phyloP scores from a whole-genome alignment of 2,797 vertebrate species.

The Spatula versicolor region DNA sequence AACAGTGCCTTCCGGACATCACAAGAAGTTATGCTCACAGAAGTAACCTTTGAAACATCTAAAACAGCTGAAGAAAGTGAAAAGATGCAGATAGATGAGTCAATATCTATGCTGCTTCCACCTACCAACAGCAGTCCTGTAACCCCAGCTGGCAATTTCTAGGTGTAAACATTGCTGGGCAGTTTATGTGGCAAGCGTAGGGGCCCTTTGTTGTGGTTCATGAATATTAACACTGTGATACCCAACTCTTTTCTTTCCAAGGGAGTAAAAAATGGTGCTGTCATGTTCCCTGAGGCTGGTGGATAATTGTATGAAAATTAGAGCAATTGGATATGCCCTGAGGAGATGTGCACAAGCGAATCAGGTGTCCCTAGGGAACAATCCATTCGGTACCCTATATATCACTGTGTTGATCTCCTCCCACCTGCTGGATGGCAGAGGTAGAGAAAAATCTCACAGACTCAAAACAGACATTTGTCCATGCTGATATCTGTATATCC shows the following conservation, averaged over 20 bases:
- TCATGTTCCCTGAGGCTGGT: neutral
- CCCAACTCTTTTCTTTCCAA: neutral
- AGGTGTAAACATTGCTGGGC: neutral
- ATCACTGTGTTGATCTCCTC: neutral
- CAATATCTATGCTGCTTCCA: neutral
- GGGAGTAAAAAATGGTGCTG: neutral
- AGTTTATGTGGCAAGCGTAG: neutral
- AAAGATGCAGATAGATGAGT: neutral
- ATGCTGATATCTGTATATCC: neutral
- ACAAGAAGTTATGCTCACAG: neutral
- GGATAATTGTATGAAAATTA: neutral
- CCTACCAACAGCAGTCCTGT: neutral
- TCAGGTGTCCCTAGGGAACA: neutral
- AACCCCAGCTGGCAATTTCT: neutral
- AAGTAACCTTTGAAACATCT: neutral
- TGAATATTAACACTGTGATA: neutral
- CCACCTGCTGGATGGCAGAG: constrained; percentile 26
- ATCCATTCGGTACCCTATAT: neutral
- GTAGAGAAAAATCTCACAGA: neutral
- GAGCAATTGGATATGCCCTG: neutral
- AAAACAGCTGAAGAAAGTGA: neutral
- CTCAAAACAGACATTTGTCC: neutral
- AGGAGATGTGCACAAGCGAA: neutral
- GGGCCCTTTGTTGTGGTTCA: neutral
- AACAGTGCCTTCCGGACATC: neutral